A percentile compares a stretch with the other conserved stretches of the same genome.
Conservation (phyloP, 2,888 invertebrate genomes). For the Molanna angustata region DNA sequence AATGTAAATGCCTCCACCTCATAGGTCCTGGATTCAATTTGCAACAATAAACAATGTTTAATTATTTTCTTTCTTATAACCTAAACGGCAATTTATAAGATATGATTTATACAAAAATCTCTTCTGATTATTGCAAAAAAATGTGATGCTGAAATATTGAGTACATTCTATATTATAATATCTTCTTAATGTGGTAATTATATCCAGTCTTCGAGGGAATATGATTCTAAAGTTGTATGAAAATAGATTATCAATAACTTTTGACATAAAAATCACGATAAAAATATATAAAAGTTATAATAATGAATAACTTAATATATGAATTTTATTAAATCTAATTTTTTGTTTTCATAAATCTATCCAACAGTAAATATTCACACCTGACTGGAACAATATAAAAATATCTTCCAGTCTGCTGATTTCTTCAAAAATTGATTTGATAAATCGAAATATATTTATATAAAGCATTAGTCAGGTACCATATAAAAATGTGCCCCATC, state of each 20-base stretch:
- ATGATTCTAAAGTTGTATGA: background rate
- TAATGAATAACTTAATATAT: slow-evolving; percentile 18
- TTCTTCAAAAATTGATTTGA: too few species aligned
- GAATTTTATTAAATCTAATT: slow-evolving; percentile 9
- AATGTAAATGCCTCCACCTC: slow-evolving; percentile 34
- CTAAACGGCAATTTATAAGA: slow-evolving; percentile 6
- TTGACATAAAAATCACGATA: slow-evolving; percentile 2
- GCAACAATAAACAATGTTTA: slow-evolving; percentile 27
- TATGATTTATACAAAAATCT: slow-evolving; percentile 2
- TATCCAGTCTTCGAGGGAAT: background rate
- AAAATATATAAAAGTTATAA: slow-evolving; percentile 10
- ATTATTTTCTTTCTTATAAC: background rate
- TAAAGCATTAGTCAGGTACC: slow-evolving; percentile 31
- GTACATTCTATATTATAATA: background rate
- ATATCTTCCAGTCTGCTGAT: too few species aligned
- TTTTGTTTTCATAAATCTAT: too few species aligned
- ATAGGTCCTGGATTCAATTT: slow-evolving; percentile 32
- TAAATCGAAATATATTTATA: slow-evolving; percentile 24
- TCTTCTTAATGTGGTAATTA: background rate
- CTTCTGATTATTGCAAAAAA: background rate
- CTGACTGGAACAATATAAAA: too few species aligned
- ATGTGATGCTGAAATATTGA: background rate
- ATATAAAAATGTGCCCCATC: slow-evolving; percentile 30
- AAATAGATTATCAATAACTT: background rate
- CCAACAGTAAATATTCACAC: background rate